Conservation (phyloP, 2,888 invertebrate genomes). For the Scotopteryx bipunctaria region DNA sequence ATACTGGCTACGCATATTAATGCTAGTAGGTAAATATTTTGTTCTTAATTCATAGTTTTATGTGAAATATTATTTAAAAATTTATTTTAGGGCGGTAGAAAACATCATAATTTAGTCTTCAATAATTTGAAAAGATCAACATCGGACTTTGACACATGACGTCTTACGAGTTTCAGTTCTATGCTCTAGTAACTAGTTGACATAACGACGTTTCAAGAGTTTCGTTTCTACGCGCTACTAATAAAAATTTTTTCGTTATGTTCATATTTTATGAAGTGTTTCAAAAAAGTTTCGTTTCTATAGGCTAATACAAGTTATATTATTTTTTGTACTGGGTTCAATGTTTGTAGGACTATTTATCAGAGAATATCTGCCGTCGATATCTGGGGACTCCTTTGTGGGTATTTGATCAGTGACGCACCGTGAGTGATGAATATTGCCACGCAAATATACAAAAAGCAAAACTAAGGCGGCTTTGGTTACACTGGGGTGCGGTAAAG, state of each 20-base stretch:
- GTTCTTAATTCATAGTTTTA: too few relatives aligned
- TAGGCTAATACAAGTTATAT: neutral
- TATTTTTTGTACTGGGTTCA: slow-evolving; percentile 20
- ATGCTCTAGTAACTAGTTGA: neutral
- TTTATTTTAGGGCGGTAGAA: too few relatives aligned
- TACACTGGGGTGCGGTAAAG: slow-evolving; percentile 69
- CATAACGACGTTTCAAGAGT: too few relatives aligned
- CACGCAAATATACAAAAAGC: slow-evolving; percentile 82
- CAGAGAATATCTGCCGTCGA: slow-evolving; percentile 75
- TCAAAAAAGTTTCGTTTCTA: slow-evolving; percentile 3
- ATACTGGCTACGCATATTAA: too few relatives aligned
- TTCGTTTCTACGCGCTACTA: too few relatives aligned
- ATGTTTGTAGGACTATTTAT: slow-evolving; percentile 75
- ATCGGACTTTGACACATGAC: too few relatives aligned
- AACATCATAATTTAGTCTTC: too few relatives aligned
- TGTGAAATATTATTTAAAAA: too few relatives aligned
- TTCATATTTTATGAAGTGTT: too few relatives aligned
- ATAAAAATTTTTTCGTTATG: too few relatives aligned
- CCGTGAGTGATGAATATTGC: slow-evolving; percentile 83
- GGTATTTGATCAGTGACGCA: slow-evolving; percentile 81
- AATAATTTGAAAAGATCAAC: too few relatives aligned
- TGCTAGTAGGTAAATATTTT: too few relatives aligned
- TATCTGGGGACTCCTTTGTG: slow-evolving; percentile 79
- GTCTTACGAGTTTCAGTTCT: neutral
- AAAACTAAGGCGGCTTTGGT: slow-evolving; percentile 80